Percentiles rank a stretch among this genome's conserved stretches.
Conservation (phyloP, 2,113 vertebrate genomes). For the Sceloporus tristichus region DNA sequence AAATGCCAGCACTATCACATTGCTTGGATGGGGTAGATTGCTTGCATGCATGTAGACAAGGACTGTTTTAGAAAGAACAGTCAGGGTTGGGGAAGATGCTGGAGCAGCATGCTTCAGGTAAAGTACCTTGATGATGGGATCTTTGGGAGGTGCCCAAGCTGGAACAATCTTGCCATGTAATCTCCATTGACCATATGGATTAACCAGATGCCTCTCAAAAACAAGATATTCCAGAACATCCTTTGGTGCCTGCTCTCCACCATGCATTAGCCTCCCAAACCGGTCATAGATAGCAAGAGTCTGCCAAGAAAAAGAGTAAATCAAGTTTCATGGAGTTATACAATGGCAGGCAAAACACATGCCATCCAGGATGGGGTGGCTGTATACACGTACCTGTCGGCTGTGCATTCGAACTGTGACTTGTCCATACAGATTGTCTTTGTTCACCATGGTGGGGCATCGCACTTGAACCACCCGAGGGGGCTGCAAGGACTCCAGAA, state of each 20-base stretch:
- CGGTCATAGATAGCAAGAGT: constrained; percentile 93
- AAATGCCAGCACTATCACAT: neutral
- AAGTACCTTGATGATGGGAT: constrained; percentile 89
- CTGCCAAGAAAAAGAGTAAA: constrained; percentile 66
- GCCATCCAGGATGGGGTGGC: accelerated
- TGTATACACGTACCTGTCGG: constrained; percentile 83
- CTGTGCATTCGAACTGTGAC: constrained; percentile 93
- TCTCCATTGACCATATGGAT: constrained; percentile 81
- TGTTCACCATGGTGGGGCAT: constrained; percentile 82
- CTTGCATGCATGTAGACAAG: neutral
- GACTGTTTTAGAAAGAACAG: neutral
- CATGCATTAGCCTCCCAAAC: constrained; percentile 93
- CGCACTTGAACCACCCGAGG: constrained; percentile 89
- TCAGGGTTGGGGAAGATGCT: neutral
- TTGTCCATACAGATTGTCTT: constrained; percentile 90
- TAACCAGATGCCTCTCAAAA: constrained; percentile 89
- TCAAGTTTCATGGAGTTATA: accelerated
- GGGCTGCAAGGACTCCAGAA: constrained; percentile 89
- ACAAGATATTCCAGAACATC: constrained; percentile 95
- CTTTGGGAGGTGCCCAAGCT: constrained; percentile 85
- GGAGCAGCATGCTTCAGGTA: accelerated
- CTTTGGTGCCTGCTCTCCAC: constrained; percentile 86
- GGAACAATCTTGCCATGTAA: constrained; percentile 84
- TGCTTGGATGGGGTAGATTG: neutral
- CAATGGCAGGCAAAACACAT: accelerated